Evolutionary conservation across 2,888 invertebrate species (phyloP), one percentile per base, ranked within the genome.

Genomic region (Horisme vitalbata): DNA sequence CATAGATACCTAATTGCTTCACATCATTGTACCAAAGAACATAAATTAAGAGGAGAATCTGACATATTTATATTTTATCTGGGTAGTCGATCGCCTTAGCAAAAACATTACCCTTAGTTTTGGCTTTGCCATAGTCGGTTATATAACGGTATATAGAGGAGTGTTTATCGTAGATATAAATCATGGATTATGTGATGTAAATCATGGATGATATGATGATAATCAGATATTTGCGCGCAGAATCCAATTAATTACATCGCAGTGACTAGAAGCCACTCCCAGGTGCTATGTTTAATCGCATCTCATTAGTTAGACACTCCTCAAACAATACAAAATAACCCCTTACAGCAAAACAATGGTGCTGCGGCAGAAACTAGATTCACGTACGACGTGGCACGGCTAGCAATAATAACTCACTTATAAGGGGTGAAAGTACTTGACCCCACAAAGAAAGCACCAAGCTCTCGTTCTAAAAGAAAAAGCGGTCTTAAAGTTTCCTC

Each of bases 341-440:
- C 30, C 26, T 48, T 33, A 39, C 14, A 9, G 32, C 24, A 37
- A 46, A 23, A 58, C 55, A 58, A 53, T 53, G 43, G 45, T 8
- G 21, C 21, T 33, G 15, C 11, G 35, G 15, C 24, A 28, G 18
- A 34, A 41, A 31, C 44, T 44, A 41, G 31, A 41, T 46, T 28
- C 46, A 10, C n/a, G 28, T 52, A 44, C 34, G 39, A 13, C 28
- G 18, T 21, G 28, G 28, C 41, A 48, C 55, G 58, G 64, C 6
- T 6, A 18, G 18, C 6, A n/a, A 18, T 6, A 18, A 18, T 18
- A 2, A 18, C 18, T 18, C 18, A 61, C 56, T 61, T 68, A 61
- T 53, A 65, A 52, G 59, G 62, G 56, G 67, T 55, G 59, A 65
- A 61, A 64, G 63, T 63, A 59, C 63, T 67, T 66, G 63, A 66